Conservation (phyloP, 2,797 vertebrate genomes). For the Sebastes jordani region DNA sequence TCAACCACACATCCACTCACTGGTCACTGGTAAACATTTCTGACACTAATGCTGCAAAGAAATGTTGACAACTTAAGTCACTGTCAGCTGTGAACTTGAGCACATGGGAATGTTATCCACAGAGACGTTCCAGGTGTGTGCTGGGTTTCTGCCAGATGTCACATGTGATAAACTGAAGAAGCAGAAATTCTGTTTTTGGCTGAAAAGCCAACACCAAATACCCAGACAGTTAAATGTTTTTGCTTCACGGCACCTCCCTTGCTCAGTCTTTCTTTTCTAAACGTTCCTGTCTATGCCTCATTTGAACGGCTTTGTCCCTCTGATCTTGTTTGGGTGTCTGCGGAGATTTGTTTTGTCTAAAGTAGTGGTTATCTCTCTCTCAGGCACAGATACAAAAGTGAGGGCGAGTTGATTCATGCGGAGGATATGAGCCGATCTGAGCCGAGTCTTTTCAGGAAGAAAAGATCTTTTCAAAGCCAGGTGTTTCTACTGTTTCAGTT, state of each 20-base stretch:
- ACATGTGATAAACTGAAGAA: not conserved
- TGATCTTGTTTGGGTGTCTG: conserved; percentile 61
- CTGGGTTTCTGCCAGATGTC: not conserved
- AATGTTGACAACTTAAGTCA: not conserved
- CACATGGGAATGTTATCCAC: not conserved
- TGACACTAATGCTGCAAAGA: conserved; percentile 15
- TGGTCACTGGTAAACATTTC: conserved; percentile 21
- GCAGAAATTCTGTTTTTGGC: not conserved
- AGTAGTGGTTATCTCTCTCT: conserved; percentile 28
- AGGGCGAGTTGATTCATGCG: conserved; percentile 55
- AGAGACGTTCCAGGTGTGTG: not conserved
- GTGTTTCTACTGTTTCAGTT: conserved; percentile 26
- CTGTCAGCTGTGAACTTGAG: not conserved
- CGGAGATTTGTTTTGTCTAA: conserved; percentile 66
- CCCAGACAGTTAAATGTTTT: conserved; percentile 5
- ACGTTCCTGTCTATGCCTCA: not conserved
- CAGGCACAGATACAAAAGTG: conserved; percentile 22
- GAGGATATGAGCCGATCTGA: conserved; percentile 26
- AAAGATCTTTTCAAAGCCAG: conserved; percentile 41
- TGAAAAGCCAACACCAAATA: not conserved
- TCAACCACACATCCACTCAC: not conserved
- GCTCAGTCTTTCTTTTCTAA: not conserved
- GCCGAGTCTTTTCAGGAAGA: conserved; percentile 15
- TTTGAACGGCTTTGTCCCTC: conserved; percentile 32
- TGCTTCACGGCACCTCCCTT: not conserved